Evolutionary conservation across 2,113 vertebrate genomes (phyloP).

Genomic region (Terrapene triunguis): DNA sequence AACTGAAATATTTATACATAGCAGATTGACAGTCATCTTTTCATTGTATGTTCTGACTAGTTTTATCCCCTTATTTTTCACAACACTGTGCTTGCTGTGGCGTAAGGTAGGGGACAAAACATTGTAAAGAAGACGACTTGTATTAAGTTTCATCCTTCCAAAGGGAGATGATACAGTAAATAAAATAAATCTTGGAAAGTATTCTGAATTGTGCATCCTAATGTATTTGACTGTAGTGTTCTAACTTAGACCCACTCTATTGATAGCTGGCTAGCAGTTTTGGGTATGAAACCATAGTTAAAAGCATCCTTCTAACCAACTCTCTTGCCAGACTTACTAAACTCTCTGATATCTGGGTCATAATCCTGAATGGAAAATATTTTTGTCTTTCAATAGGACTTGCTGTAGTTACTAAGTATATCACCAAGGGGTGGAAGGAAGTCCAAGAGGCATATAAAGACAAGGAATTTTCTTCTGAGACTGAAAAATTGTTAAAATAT

Average conservation of each 20-base stretch:
- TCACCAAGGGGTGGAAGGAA: slow-evolving; percentile 96
- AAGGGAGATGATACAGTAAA: neutral
- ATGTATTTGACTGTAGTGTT: neutral
- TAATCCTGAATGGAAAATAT: slow-evolving; percentile 46
- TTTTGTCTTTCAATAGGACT: slow-evolving; percentile 83
- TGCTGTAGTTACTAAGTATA: slow-evolving; percentile 91
- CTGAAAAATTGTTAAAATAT: slow-evolving; percentile 87
- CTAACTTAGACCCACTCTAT: neutral
- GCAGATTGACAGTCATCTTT: neutral
- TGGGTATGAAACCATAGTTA: neutral
- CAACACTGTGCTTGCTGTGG: neutral
- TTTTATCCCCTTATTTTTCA: neutral
- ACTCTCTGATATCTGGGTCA: neutral
- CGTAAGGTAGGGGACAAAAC: neutral
- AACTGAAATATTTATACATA: neutral
- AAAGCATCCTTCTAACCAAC: neutral
- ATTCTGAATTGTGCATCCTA: neutral
- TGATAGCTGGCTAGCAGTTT: neutral
- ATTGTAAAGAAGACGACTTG: neutral
- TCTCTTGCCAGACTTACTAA: neutral
- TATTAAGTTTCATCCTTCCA: neutral
- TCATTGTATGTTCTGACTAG: neutral
- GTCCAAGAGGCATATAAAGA: slow-evolving; percentile 88
- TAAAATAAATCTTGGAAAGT: neutral
- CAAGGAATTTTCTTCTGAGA: slow-evolving; percentile 87